Evolutionary conservation across 2,797 vertebrate genomes (phyloP).

Genomic region (Natrix natrix): DNA sequence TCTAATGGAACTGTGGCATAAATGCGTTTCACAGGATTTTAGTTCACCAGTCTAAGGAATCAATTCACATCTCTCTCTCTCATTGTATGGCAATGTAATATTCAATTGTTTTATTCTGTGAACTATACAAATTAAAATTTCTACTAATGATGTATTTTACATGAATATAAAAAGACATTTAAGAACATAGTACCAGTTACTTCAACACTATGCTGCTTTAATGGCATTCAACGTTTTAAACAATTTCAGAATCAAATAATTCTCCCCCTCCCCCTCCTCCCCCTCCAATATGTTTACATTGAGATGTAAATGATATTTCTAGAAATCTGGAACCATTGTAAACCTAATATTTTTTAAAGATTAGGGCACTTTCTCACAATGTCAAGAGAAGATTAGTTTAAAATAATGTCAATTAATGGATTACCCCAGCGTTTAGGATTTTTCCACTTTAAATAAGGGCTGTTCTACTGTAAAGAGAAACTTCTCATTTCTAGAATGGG

Average conservation of each 20-base stretch:
- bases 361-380: conserved; percentile 26
- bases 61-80: neutral
- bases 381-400: conserved; percentile 32
- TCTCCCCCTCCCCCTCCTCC: neutral
- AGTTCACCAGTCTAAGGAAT: neutral
- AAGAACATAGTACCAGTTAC: neutral
- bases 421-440: conserved; percentile 12
- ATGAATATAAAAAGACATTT: neutral
- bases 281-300: too few relatives aligned
- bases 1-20: neutral
- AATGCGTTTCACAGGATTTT: neutral
- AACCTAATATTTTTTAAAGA: conserved; percentile 19
- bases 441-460: neutral
- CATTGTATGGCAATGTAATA: neutral
- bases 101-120: neutral
- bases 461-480: neutral
- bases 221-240: neutral
- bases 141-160: neutral
- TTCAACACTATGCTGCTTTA: neutral
- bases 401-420: conserved; percentile 15
- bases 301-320: conserved; percentile 32
- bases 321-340: conserved; percentile 18
- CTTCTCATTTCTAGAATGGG: neutral
- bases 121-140: neutral
- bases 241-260: neutral